A percentile compares a stretch with the other conserved stretches of the same genome.
phyloP scores from a whole-genome alignment of 2,113 vertebrate genomes.

The Pteruthius melanotis region DNA sequence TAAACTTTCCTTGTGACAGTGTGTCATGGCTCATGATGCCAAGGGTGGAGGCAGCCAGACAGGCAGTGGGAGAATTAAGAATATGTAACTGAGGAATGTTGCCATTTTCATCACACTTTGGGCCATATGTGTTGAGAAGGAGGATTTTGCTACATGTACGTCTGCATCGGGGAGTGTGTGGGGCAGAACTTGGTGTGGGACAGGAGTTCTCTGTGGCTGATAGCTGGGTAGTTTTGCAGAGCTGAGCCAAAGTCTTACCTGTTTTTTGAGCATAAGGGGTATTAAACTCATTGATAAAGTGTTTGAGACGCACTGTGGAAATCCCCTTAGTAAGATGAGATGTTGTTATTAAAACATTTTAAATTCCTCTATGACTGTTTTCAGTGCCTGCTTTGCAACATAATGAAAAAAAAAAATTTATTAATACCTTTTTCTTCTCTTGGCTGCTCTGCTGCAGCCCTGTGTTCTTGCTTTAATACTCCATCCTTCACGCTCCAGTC shows the following conservation, averaged over 20 bases:
- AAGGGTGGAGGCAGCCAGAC: not conserved
- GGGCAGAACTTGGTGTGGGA: not conserved
- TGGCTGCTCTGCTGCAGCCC: not conserved
- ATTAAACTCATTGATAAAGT: not conserved
- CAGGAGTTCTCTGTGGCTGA: not conserved
- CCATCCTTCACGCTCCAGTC: not conserved
- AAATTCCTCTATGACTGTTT: not conserved
- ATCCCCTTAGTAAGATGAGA: not conserved
- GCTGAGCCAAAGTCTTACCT: not conserved
- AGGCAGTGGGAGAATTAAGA: not conserved
- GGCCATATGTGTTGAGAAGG: not conserved
- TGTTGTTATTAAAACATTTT: not conserved
- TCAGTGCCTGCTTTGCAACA: not conserved
- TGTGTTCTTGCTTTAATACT: not conserved
- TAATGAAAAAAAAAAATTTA: not conserved
- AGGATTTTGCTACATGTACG: not conserved
- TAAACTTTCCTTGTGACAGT: accelerated
- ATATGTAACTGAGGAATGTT: not conserved
- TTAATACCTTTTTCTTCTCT: not conserved
- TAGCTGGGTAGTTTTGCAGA: not conserved
- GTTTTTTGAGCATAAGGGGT: not conserved
- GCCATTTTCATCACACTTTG: not conserved
- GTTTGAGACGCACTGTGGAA: not conserved
- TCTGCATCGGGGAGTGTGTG: not conserved
- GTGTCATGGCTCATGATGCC: accelerated